Conservation (phyloP, 92 coral and sea anemone species). For the Palythoa caribaeorum region DNA sequence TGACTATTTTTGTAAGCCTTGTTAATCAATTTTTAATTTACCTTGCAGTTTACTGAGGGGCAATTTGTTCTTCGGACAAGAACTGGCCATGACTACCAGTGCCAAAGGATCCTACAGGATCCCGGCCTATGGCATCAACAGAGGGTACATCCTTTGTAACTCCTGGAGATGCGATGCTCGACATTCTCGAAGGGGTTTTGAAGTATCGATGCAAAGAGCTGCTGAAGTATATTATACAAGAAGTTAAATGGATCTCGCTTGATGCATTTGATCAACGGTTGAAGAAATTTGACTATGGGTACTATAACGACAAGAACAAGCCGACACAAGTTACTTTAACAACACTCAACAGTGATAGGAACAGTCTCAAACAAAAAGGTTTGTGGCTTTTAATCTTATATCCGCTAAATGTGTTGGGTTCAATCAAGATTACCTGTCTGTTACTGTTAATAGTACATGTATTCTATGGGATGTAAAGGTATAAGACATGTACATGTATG, state of each 20-base stretch:
- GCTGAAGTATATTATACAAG: constrained; percentile 56
- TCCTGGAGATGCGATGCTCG: constrained; percentile 85
- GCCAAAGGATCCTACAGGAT: constrained; percentile 40
- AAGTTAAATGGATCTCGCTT: constrained; percentile 57
- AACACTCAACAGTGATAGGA: neutral
- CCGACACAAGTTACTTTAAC: constrained; percentile 12
- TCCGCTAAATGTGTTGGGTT: neutral
- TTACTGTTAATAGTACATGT: neutral
- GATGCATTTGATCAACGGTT: constrained; percentile 66
- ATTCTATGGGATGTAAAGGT: no score
- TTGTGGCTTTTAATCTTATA: neutral
- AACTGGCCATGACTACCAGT: constrained; percentile 57
- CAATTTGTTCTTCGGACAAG: constrained; percentile 56
- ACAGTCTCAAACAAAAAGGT: constrained; percentile 10
- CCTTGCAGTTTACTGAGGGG: constrained; percentile 53
- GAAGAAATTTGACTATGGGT: constrained; percentile 67
- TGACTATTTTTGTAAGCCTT: neutral
- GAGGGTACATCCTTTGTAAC: constrained; percentile 42
- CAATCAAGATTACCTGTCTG: neutral
- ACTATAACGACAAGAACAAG: constrained; percentile 66
- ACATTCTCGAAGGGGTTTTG: constrained; percentile 67
- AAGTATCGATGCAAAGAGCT: constrained; percentile 61
- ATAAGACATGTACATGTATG: no score
- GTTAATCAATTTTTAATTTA: neutral
- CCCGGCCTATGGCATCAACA: constrained; percentile 53